Base-by-base conservation (phyloP, 2,797 vertebrate species). In the Natrix natrix region DNA sequence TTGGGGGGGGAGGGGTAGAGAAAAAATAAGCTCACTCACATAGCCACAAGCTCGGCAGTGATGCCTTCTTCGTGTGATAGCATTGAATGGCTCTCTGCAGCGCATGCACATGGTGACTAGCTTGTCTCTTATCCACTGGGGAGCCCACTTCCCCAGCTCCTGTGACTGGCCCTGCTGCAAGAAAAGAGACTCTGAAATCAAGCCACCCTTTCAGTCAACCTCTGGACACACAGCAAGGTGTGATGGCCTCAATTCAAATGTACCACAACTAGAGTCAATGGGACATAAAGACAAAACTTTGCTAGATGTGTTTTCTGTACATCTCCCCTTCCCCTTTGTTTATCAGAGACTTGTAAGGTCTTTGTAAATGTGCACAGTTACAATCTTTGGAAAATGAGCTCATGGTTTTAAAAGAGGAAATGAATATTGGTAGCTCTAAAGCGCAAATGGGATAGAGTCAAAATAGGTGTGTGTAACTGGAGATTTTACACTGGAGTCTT, bases 11-110 rank as follows among this genome's bases (percentile, higher is more conserved):
- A 16, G 24, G 3, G 26, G 8, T 0, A 11, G 24, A 88, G 55
- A 22, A 32, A n/a, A 88, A 57, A 88, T n/a, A 0, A 1, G 61
- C 1, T 0, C 2, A 95, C 99, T 98, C 97, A 99, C 98, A 0
- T 97, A 98, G 95, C 99, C 99, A 0, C 99, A 99, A 52, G 99
- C 99, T 10, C 99, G 97, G 94, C 99, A 99, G 96, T 99, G 99
- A 94, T 99, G 99, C n/a, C 98, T 97, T 0, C 99, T 97, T 55
- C 98, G 98, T 0, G 93, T 98, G 94, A 99, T 97, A 1, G 98
- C 96, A 0, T 98, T 98, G 97, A 99, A 99, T 59, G 98, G 98
- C 90, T 98, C 98, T 95, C 94, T 97, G 95, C 99, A 99, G 90
- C 98, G 98, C 99, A 99, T 99, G 48, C 99, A 99, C 97, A 98